These are phyloP conservation scores for Jaculus jaculus DNA, from an alignment of 2,113 vertebrate species.

Conservation along the genomic window DNA sequence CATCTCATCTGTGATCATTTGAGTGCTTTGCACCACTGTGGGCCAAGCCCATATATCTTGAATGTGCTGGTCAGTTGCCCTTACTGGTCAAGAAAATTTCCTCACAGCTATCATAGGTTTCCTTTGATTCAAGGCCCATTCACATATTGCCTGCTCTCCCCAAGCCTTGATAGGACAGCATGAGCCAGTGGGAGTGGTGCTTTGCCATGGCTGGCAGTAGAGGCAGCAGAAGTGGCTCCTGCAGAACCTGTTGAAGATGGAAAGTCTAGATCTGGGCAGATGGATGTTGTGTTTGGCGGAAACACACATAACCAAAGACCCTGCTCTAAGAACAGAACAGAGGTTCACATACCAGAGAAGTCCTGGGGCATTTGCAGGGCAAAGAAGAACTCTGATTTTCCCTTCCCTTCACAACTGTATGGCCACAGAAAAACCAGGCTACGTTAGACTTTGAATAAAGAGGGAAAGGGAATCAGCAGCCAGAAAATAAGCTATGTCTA, in stretches of 20 bases:
- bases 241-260: slow-evolving; percentile 26
- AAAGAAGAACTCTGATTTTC: slow-evolving; percentile 24
- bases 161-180: neutral
- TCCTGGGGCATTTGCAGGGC: neutral
- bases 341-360: slow-evolving; percentile 39
- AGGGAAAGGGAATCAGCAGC: neutral
- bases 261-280: slow-evolving; percentile 33
- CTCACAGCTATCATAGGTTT: neutral
- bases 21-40: neutral
- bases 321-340: slow-evolving; percentile 26
- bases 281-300: slow-evolving; percentile 50
- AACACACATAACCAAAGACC: slow-evolving; percentile 57
- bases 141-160: neutral
- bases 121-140: neutral
- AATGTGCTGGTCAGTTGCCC: neutral
- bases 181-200: neutral
- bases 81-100: slow-evolving; percentile 3
- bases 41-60: neutral
- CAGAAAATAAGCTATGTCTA: slow-evolving; percentile 40
- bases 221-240: neutral
- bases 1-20: neutral
- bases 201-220: neutral
- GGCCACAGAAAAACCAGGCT: neutral
- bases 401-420: neutral
- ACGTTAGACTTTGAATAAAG: neutral